phyloP scores from a whole-genome alignment of 2,888 invertebrate species.

The Crematogaster levior region DNA sequence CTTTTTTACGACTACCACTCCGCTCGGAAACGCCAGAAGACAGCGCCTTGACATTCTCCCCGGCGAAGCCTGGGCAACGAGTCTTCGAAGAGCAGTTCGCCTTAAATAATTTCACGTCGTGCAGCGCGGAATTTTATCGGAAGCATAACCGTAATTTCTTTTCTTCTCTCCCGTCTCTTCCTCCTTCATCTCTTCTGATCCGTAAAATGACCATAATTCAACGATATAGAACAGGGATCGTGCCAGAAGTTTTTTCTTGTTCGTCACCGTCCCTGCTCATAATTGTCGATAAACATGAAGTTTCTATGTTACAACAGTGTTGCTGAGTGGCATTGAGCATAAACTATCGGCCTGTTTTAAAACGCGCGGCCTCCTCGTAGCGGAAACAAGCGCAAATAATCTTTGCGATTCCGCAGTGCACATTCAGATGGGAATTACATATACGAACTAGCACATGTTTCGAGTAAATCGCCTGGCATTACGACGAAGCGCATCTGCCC shows the following conservation, averaged over 20 bases:
- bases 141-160: slow-evolving; percentile 60
- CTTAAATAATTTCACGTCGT: slow-evolving; percentile 70
- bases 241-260: slow-evolving; percentile 56
- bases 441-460: background rate
- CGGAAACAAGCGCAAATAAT: background rate
- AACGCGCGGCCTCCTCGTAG: background rate
- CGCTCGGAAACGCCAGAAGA: slow-evolving; percentile 13
- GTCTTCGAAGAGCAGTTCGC: slow-evolving; percentile 59
- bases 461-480: background rate
- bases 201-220: slow-evolving; percentile 66
- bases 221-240: background rate
- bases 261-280: background rate
- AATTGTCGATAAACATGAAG: slow-evolving; percentile 25
- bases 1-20: slow-evolving; percentile 59
- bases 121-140: slow-evolving; percentile 66
- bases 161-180: slow-evolving; percentile 43
- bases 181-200: slow-evolving; percentile 47
- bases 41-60: slow-evolving; percentile 51
- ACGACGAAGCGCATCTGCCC: background rate
- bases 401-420: background rate
- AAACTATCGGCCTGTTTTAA: background rate
- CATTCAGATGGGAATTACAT: background rate
- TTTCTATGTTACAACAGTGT: background rate
- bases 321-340: background rate
- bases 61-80: slow-evolving; percentile 18